These are phyloP conservation scores for Karalla daura DNA, from an alignment of 2,797 vertebrate species.

Conservation along the genomic window DNA sequence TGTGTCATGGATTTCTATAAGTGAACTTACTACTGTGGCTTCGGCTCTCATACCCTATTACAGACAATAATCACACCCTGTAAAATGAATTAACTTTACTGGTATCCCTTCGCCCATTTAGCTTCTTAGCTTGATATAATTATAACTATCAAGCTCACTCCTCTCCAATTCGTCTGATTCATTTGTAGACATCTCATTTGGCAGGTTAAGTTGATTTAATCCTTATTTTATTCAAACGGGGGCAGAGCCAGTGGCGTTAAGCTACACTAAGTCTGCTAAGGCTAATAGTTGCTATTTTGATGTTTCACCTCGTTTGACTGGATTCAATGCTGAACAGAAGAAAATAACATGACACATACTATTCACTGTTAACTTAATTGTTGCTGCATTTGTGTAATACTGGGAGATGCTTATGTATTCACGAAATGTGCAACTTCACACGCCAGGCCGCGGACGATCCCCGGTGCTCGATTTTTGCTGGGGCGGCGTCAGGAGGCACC, in stretches of 20 bases:
- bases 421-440: slow-evolving; percentile 15
- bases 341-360: too few species aligned
- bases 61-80: background rate
- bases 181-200: background rate
- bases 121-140: too few species aligned
- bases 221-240: too few species aligned
- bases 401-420: background rate
- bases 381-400: too few species aligned
- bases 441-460: slow-evolving; percentile 57
- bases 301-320: background rate
- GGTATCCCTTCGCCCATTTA: rapidly evolving
- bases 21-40: background rate
- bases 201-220: background rate
- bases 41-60: too few species aligned
- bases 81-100: background rate
- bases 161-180: too few species aligned
- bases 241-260: too few species aligned
- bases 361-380: too few species aligned
- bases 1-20: slow-evolving; percentile 40
- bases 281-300: too few species aligned
- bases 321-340: background rate
- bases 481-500: slow-evolving; percentile 8
- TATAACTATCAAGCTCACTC: too few species aligned
- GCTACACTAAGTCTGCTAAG: too few species aligned
- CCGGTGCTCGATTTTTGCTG: slow-evolving; percentile 57